Evolutionary conservation across 2,113 vertebrate species (phyloP), one percentile per base, ranked within the genome.

Genomic region (Chaetops frenatus): DNA sequence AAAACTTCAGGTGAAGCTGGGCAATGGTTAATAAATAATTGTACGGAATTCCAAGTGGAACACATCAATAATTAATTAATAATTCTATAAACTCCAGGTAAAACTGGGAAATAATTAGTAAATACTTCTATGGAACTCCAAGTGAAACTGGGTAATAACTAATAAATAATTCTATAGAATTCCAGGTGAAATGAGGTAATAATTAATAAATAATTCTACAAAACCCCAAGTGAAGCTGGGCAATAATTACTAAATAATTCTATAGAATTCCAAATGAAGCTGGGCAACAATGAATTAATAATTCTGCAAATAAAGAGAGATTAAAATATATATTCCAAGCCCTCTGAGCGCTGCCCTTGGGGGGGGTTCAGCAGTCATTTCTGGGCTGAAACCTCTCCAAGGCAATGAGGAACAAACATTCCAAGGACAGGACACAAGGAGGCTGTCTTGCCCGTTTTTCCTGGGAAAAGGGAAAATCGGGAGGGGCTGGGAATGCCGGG

Each of bases 391-490:
- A 64, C 12, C 35, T 54, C 54, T 45, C 58, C 20, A 7, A 76
- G 72, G 1, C 3, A 40, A 33, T 2, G 3, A 45, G 87, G 71
- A 25, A n/a, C 24, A 14, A 50, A 9, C 19, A 64, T 94, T 96
- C 86, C 92, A 91, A 19, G 25, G 90, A 76, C 58, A n/a, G 58
- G 90, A 91, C 94, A 72, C 92, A 92, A 95, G 95, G 92, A 92
- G 95, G 95, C 93, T 95, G 95, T 91, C 93, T 95, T 93, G 93
- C 72, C 95, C 93, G 11, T 33, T 79, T 57, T 35, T 85, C 17
- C 76, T 2, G 61, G 6, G 40, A 33, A 54, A 79, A n/a, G 23
- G 66, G 82, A 65, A 86, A 53, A n/a, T 7, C 53, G 2, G 67
- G 36, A 4, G 6, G 8, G 4, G 36, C 38, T 19, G 33, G 54